Conservation (phyloP, 2,888 invertebrate species). For the Ganaspis brasiliensis region DNA sequence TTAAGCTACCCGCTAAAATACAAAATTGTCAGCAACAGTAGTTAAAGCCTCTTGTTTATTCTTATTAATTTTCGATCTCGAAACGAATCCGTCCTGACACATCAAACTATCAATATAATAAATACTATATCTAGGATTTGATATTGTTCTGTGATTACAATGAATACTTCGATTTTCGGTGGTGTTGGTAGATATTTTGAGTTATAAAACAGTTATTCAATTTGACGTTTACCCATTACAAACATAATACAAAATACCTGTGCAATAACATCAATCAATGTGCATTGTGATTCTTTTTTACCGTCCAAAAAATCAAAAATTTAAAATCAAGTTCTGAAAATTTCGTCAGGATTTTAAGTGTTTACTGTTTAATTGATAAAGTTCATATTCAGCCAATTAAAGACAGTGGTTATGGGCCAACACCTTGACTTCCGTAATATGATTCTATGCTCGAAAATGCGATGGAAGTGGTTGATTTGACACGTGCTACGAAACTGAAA, state of each 20-base stretch:
- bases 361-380: neutral
- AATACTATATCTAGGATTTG: neutral
- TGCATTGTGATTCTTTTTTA: constrained; percentile 17
- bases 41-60: neutral
- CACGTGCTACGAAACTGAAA: constrained; percentile 42
- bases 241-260: neutral
- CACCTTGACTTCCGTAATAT: constrained; percentile 47
- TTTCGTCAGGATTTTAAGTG: neutral
- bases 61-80: constrained; percentile 14
- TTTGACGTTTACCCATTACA: neutral
- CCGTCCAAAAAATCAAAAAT: constrained; percentile 4
- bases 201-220: neutral
- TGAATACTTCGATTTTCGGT: neutral
- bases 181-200: neutral
- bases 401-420: constrained; percentile 1
- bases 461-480: constrained; percentile 63
- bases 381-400: neutral
- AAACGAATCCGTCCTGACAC: constrained; percentile 1
- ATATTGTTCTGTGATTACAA: neutral
- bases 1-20: constrained; percentile 48
- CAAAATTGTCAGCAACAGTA: neutral
- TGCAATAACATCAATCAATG: neutral
- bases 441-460: constrained; percentile 60
- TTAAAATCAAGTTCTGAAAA: neutral
- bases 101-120: neutral